Percentiles rank a stretch among this genome's conserved stretches.
Evolutionary conservation across 2,113 vertebrate genomes (phyloP).

Genomic region (Gavialis gangeticus): DNA sequence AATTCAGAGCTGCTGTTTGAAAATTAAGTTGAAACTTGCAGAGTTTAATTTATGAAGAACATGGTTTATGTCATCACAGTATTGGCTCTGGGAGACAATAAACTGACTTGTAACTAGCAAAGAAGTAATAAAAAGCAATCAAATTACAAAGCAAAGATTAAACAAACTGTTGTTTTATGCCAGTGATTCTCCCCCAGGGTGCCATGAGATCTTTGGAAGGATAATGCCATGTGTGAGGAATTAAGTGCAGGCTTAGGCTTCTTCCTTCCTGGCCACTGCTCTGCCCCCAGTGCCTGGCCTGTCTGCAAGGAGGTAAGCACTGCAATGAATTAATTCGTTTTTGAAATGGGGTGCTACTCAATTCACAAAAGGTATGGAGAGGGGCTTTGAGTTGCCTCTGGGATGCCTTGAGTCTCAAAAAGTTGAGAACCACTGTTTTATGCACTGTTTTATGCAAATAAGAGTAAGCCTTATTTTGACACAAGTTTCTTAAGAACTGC

Average conservation of each 20-base stretch:
- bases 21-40: slow-evolving; percentile 4
- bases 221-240: too few species aligned
- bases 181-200: too few species aligned
- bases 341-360: too few species aligned
- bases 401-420: too few species aligned
- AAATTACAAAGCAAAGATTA: not conserved
- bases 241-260: too few species aligned
- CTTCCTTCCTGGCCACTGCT: too few species aligned
- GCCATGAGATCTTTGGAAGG: too few species aligned
- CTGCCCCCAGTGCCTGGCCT: too few species aligned
- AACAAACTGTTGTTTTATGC: not conserved
- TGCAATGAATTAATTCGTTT: too few species aligned
- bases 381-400: too few species aligned
- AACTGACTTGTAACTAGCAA: not conserved
- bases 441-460: slow-evolving; percentile 1
- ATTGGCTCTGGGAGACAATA: not conserved
- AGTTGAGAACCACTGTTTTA: not conserved
- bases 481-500: not conserved
- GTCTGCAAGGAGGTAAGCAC: too few species aligned
- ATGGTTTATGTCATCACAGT: not conserved
- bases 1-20: slow-evolving; percentile 6
- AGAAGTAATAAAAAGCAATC: not conserved
- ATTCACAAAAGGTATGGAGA: too few species aligned
- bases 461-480: not conserved
- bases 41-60: not conserved